Evolutionary conservation across 2,888 invertebrate genomes (phyloP).

Genomic region (Thereva unica): DNA sequence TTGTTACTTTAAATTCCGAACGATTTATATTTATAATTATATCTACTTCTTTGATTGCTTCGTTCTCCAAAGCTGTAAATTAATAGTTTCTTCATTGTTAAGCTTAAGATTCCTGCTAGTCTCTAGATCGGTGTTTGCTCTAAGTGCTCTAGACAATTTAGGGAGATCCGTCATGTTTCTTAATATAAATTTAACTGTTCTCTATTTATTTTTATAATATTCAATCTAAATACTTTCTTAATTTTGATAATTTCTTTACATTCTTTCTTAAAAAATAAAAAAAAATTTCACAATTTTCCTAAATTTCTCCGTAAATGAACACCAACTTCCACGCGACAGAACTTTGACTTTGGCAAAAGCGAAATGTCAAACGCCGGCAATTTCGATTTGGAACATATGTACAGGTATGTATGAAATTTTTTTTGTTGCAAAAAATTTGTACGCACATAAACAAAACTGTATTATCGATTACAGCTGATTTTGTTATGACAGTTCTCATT

Average conservation of each 20-base stretch:
- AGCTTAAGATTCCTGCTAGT: slow-evolving; percentile 50
- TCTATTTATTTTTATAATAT: too few relatives aligned
- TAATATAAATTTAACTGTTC: not conserved
- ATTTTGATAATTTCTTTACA: too few relatives aligned
- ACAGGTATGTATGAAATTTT: too few relatives aligned
- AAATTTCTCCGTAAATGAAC: too few relatives aligned
- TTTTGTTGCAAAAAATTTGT: too few relatives aligned
- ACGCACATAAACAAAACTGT: not conserved
- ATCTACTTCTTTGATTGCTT: slow-evolving; percentile 41
- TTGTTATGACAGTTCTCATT: slow-evolving; percentile 1
- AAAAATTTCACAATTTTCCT: too few relatives aligned
- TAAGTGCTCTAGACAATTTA: slow-evolving; percentile 67
- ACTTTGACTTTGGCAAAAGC: too few relatives aligned
- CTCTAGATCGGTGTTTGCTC: slow-evolving; percentile 65
- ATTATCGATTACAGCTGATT: slow-evolving; percentile 8
- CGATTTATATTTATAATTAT: not conserved
- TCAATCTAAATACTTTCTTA: too few relatives aligned
- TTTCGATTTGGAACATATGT: too few relatives aligned
- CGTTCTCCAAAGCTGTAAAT: slow-evolving; percentile 40
- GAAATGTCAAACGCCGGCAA: too few relatives aligned
- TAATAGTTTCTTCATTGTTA: slow-evolving; percentile 38
- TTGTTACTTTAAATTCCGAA: not conserved
- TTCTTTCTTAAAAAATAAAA: too few relatives aligned
- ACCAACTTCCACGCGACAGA: too few relatives aligned
- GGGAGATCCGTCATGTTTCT: slow-evolving; percentile 57